Evolutionary conservation across 1,140 invertebrate genomes (phyloP), one percentile per base, ranked within the genome.

Genomic region (Drosophila carrolli): DNA sequence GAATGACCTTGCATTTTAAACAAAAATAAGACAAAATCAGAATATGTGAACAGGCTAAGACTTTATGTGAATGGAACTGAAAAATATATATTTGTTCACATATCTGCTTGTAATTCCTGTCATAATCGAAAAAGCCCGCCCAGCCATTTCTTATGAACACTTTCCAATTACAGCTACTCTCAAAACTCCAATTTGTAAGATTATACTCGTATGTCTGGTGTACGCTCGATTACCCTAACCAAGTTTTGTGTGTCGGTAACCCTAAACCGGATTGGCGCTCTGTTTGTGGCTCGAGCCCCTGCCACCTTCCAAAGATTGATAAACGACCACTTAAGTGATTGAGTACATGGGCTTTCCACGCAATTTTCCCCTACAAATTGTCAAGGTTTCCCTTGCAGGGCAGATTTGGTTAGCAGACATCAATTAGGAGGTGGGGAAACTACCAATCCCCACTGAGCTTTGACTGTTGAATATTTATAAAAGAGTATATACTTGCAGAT

Each of bases 381-480:
- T 38, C 63, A 62, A 57, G 56, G 67, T 35, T 37, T 32, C 10
- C 67, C 41, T 35, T 41, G 13, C 63, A 14, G 5, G 11, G 50
- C 48, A 71, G 51, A 58, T 68, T 66, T 62, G 46, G 60, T 66
- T 68, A 53, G 59, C 58, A 77, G 58, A 65, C 79, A 82, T 82
- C 80, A 82, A 82, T 82, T 82, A 82, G 72, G 58, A 38, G 46
- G 37, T 55, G 53, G 47, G 38, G 53, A n/a, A 67, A 56, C 43
- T 60, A 38, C 43, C 50, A 55, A 41, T 55, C 13, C 61, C 35
- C 66, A 40, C 40, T 56, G 59, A 48, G 54, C 58, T 62, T 48
- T 51, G 68, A 66, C 70, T 71, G 55, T 75, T 83, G 80, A 83
- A 83, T 83, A 83, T 83, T 78, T 78, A 83, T 83, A 83, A 59